Percentiles rank a stretch among this genome's conserved stretches.
phyloP scores from a whole-genome alignment of 1,140 invertebrate species.

The Nymphalis io region DNA sequence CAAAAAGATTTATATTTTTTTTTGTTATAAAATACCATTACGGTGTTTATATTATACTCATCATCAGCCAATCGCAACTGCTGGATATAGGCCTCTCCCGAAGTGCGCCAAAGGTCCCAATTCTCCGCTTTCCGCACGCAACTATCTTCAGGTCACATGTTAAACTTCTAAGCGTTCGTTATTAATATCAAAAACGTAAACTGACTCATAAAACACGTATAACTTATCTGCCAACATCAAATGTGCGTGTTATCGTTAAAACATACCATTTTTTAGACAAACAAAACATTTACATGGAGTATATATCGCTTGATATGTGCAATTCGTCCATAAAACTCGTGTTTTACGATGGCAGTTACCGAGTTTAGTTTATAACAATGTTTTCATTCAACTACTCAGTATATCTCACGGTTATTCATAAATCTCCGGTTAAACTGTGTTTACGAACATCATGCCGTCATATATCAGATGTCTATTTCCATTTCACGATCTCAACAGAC shows the following conservation, averaged over 20 bases:
- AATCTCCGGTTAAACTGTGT: slow-evolving; percentile 58
- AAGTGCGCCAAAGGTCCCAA: too few species aligned
- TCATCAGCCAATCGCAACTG: too few species aligned
- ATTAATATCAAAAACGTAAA: slow-evolving; percentile 24
- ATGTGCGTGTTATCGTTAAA: slow-evolving; percentile 45
- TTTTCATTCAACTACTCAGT: slow-evolving; percentile 62
- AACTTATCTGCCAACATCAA: slow-evolving; percentile 43
- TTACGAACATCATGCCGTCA: slow-evolving; percentile 48
- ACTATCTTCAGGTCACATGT: too few species aligned
- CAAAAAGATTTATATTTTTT: too few species aligned
- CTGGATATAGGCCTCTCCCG: too few species aligned
- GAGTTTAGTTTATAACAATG: slow-evolving; percentile 60
- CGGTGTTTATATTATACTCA: too few species aligned
- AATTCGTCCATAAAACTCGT: slow-evolving; percentile 60
- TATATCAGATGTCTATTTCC: slow-evolving; percentile 64
- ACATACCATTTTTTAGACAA: slow-evolving; percentile 47
- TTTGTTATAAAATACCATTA: too few species aligned
- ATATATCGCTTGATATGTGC: slow-evolving; percentile 50
- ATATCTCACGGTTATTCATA: slow-evolving; percentile 63
- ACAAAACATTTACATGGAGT: slow-evolving; percentile 44
- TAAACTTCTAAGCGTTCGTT: too few species aligned
- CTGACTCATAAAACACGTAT: slow-evolving; percentile 33
- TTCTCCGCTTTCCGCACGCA: too few species aligned
- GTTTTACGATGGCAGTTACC: slow-evolving; percentile 56
- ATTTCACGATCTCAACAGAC: slow-evolving; percentile 47